Conservation (phyloP, 2,888 invertebrate genomes). For the Cheilosia pagana region DNA sequence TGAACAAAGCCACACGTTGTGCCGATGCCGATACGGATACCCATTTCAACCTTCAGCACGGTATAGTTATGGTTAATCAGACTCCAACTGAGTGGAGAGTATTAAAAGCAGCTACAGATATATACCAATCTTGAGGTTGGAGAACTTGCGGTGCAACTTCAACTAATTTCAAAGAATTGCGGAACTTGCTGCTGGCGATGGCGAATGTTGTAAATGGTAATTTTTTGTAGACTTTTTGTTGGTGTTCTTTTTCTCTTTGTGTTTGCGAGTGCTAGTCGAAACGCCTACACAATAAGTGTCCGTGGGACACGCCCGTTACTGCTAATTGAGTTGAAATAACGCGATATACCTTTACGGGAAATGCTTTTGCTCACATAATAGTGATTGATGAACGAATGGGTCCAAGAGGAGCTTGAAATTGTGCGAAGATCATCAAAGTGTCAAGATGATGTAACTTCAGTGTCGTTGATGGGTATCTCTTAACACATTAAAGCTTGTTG, state of each 20-base stretch:
- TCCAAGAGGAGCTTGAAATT: not conserved
- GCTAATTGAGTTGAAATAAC: not conserved
- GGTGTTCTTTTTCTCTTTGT: not conserved
- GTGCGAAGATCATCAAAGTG: not conserved
- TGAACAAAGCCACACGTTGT: conserved; percentile 20
- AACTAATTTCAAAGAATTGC: conserved; percentile 46
- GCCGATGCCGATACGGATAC: conserved; percentile 17
- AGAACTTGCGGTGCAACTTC: conserved; percentile 3
- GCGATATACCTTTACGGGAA: not conserved
- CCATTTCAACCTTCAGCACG: conserved; percentile 27
- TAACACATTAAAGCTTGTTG: not conserved
- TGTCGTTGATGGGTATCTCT: not conserved
- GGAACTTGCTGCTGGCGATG: conserved; percentile 38
- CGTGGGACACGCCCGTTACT: conserved; percentile 25
- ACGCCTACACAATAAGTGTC: not conserved
- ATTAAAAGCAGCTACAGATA: not conserved
- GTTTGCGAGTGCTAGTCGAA: conserved; percentile 3
- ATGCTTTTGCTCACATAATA: not conserved
- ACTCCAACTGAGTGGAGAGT: conserved; percentile 20
- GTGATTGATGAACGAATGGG: not conserved
- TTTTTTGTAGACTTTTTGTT: conserved; percentile 36
- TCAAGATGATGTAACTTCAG: conserved; percentile 6
- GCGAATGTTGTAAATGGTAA: conserved; percentile 58
- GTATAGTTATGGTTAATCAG: conserved; percentile 40
- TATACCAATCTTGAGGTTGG: not conserved